phyloP scores from a whole-genome alignment of 2,113 vertebrate genomes.

The Rostratula benghalensis region DNA sequence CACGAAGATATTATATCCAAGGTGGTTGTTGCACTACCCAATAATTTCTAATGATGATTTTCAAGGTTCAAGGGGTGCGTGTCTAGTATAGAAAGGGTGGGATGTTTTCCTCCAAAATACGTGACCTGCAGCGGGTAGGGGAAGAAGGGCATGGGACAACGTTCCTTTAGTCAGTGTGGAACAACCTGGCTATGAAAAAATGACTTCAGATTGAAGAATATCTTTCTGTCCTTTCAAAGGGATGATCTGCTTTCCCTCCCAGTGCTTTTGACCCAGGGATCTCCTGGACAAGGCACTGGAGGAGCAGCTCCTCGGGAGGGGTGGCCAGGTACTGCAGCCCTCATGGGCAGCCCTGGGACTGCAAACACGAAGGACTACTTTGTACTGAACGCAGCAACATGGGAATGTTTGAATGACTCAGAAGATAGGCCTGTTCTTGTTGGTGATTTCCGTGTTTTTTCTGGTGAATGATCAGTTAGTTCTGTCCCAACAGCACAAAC shows the following conservation, averaged over 20 bases:
- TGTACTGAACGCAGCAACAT: not conserved
- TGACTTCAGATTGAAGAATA: not conserved
- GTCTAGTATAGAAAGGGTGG: not conserved
- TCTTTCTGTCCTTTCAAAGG: not conserved
- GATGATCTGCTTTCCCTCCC: not conserved
- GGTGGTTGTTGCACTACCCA: not conserved
- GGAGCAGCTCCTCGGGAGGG: not conserved
- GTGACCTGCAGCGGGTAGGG: accelerated
- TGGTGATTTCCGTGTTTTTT: not conserved
- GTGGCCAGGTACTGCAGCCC: not conserved
- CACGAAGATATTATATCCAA: too few species aligned
- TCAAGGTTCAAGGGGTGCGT: accelerated
- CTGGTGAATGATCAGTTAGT: not conserved
- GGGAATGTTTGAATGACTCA: not conserved
- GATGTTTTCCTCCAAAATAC: not conserved
- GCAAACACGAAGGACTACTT: not conserved
- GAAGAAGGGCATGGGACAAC: not conserved
- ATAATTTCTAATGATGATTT: not conserved
- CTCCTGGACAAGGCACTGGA: not conserved
- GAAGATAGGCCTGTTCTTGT: not conserved
- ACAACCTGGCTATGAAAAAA: not conserved
- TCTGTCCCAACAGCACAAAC: not conserved
- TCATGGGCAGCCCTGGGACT: too few species aligned
- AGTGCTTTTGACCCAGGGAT: not conserved
- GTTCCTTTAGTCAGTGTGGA: not conserved